Evolutionary conservation across 2,797 vertebrate genomes (phyloP).

Genomic region (Epinephelus malabaricus): DNA sequence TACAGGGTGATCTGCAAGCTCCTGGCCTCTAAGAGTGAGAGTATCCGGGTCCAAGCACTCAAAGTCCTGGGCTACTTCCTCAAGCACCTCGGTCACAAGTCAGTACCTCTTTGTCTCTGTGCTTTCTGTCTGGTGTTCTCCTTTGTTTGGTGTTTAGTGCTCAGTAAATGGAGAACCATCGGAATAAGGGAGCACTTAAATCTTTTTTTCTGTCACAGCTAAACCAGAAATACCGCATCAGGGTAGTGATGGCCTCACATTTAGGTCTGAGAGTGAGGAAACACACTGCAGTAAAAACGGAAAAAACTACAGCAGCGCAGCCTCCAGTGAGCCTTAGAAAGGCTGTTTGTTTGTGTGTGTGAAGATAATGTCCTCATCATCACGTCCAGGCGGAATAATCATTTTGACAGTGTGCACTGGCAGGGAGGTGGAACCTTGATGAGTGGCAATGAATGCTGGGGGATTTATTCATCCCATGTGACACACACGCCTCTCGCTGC

Average conservation of each 20-base stretch:
- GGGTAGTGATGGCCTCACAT: slow-evolving; percentile 1
- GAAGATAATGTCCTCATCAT: slow-evolving; percentile 67
- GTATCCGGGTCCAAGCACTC: slow-evolving; percentile 98
- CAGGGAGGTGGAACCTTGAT: slow-evolving; percentile 63
- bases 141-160: neutral
- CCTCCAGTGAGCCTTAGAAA: slow-evolving; percentile 34
- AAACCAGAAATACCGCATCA: slow-evolving; percentile 26
- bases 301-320: slow-evolving; percentile 33
- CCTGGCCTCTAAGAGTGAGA: slow-evolving; percentile 98
- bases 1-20: slow-evolving; percentile 98
- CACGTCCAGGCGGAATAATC: slow-evolving; percentile 74
- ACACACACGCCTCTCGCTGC: slow-evolving; percentile 43
- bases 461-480: slow-evolving; percentile 72
- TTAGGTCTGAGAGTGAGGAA: slow-evolving; percentile 20
- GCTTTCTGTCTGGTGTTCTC: neutral
- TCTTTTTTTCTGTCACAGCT: slow-evolving; percentile 10
- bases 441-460: slow-evolving; percentile 75
- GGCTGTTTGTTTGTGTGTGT: slow-evolving; percentile 56
- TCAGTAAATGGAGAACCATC: neutral
- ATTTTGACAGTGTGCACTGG: slow-evolving; percentile 69
- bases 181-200: slow-evolving; percentile 16
- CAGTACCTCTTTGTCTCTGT: slow-evolving; percentile 77
- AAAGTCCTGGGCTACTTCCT: slow-evolving; percentile 99
- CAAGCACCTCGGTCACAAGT: slow-evolving; percentile 99
- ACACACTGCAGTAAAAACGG: slow-evolving; percentile 32